A percentile compares a stretch with the other conserved stretches of the same genome.
These are phyloP conservation scores for Melanotaenia trifasciata DNA, from an alignment of 2,797 vertebrate genomes.

Conservation along the genomic window DNA sequence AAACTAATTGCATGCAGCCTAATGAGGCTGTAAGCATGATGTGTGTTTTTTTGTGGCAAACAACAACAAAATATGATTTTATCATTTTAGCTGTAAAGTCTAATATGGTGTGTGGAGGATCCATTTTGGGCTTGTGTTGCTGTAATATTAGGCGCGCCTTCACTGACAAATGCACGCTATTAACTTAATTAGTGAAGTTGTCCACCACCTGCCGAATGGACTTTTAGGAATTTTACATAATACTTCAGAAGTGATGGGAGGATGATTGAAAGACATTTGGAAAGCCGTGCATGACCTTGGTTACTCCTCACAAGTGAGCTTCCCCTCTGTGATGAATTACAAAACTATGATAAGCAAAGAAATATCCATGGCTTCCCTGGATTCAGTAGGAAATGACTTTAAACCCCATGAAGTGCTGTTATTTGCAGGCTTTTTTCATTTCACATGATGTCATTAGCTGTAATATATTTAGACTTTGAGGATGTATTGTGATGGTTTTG, in stretches of 20 bases:
- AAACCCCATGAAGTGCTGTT: constrained; percentile 41
- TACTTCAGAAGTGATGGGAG: constrained; percentile 14
- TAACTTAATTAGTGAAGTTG: constrained; percentile 34
- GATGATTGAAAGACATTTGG: constrained; percentile 61
- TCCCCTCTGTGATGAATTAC: constrained; percentile 53
- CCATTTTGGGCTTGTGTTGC: constrained; percentile 5
- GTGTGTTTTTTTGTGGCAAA: constrained; percentile 35
- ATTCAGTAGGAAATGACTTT: constrained; percentile 37
- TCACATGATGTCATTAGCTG: constrained; percentile 36
- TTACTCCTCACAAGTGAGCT: constrained; percentile 54
- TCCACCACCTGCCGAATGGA: constrained; percentile 13
- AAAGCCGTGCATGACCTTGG: constrained; percentile 17
- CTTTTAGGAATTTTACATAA: constrained; percentile 30
- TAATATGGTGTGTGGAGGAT: constrained; percentile 25
- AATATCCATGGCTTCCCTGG: constrained; percentile 17
- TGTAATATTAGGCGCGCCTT: constrained; percentile 1
- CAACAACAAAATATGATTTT: constrained; percentile 25
- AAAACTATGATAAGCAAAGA: constrained; percentile 43
- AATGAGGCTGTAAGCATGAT: constrained; percentile 52
- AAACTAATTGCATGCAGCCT: constrained; percentile 65
- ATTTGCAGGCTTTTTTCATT: constrained; percentile 46
- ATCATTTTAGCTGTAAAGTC: constrained; percentile 14
- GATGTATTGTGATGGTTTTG: not conserved
- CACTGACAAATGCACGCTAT: constrained; percentile 12
- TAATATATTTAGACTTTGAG: constrained; percentile 10